phyloP scores from a whole-genome alignment of 2,888 invertebrate genomes.

The Tiliacea citrago region DNA sequence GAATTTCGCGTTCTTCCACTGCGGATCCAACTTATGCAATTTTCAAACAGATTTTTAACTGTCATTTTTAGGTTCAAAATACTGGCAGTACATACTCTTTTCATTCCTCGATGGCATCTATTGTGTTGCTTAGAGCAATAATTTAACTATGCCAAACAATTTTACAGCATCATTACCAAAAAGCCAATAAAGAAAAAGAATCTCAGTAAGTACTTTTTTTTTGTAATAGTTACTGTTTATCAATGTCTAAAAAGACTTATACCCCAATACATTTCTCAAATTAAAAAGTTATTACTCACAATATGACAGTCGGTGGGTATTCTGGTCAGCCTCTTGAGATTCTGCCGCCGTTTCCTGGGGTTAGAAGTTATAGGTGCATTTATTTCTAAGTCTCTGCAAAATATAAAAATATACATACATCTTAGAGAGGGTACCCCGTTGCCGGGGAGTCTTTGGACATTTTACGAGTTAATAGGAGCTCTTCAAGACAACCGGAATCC shows the following conservation, averaged over 20 bases:
- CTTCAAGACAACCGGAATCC: background rate
- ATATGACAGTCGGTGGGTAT: slow-evolving; percentile 63
- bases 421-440: slow-evolving; percentile 41
- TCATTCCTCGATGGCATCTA: background rate
- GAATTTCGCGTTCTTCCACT: too few species aligned
- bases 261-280: background rate
- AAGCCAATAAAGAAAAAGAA: background rate
- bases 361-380: slow-evolving; percentile 51
- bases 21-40: too few species aligned
- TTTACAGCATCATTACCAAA: too few species aligned
- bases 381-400: slow-evolving; percentile 61
- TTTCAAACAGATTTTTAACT: too few species aligned
- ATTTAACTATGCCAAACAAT: background rate
- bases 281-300: slow-evolving; percentile 46
- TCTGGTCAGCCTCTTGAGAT: slow-evolving; percentile 48
- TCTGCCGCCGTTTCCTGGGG: slow-evolving; percentile 65
- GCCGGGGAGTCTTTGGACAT: background rate
- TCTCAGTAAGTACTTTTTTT: background rate
- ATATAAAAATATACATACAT: slow-evolving; percentile 56
- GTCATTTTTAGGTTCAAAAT: too few species aligned
- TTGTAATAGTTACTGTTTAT: too few species aligned
- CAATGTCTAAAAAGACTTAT: slow-evolving; percentile 6
- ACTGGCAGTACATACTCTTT: background rate
- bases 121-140: background rate
- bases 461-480: background rate